Percentiles rank a stretch among this genome's conserved stretches.
Evolutionary conservation across 2,888 invertebrate species (phyloP).

Genomic region (Synergus itoensis): DNA sequence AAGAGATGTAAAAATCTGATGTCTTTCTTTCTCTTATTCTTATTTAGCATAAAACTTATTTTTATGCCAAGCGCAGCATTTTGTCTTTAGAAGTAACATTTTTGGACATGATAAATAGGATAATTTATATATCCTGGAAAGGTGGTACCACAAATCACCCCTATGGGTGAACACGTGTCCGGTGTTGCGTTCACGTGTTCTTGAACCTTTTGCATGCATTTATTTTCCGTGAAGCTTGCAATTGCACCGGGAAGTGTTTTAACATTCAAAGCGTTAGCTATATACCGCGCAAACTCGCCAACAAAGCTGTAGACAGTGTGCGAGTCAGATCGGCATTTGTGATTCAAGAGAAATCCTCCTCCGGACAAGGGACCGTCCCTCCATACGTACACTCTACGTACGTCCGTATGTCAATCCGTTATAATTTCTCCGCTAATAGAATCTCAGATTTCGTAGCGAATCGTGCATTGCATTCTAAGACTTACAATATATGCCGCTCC

Average conservation of each 20-base stretch:
- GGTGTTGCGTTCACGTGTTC: constrained; percentile 25
- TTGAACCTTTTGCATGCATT: constrained; percentile 25
- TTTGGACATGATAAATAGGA: not conserved
- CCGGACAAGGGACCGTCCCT: constrained; percentile 57
- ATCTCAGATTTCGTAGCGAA: constrained; percentile 75
- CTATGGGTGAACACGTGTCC: constrained; percentile 11
- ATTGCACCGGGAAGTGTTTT: constrained; percentile 59
- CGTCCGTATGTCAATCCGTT: constrained; percentile 73
- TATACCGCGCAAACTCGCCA: constrained; percentile 24
- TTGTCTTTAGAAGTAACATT: not conserved
- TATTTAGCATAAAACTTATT: not conserved
- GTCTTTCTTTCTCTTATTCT: not conserved
- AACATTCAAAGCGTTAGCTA: constrained; percentile 55
- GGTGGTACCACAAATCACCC: constrained; percentile 6
- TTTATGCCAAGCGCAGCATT: not conserved
- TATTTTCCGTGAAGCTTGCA: constrained; percentile 46
- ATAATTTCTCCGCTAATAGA: constrained; percentile 78
- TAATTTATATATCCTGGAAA: not conserved
- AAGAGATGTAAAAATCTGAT: too few species aligned
- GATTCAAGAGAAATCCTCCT: constrained; percentile 60
- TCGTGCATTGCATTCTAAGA: constrained; percentile 72
- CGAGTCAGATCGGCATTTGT: constrained; percentile 58
- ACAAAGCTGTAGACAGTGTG: constrained; percentile 45
- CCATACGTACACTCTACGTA: constrained; percentile 58
- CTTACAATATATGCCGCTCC: constrained; percentile 45